Percentiles rank a stretch among this genome's conserved stretches.
Evolutionary conservation across 2,113 vertebrate genomes (phyloP).

Genomic region (Periophthalmodon schlosseri): DNA sequence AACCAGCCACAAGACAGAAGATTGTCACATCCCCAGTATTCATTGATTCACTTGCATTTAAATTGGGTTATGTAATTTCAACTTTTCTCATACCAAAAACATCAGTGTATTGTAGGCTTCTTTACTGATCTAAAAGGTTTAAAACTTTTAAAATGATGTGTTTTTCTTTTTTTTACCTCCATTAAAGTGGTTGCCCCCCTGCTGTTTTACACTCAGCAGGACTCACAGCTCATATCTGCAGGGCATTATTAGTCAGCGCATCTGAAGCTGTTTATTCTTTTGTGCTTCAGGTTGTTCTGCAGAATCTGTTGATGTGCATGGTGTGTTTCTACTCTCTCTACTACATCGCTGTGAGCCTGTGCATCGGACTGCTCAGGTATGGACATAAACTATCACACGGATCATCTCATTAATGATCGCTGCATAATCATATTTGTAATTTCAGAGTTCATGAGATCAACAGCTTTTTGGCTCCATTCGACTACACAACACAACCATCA

Average conservation of each 20-base stretch:
- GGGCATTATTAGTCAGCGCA: not conserved
- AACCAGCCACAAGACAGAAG: no score
- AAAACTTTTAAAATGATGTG: not conserved
- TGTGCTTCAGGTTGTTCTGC: conserved; percentile 71
- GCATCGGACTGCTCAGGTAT: conserved; percentile 79
- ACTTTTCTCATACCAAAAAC: not conserved
- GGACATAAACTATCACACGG: not conserved
- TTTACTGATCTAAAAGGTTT: not conserved
- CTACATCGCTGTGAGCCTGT: conserved; percentile 77
- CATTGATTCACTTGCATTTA: no score
- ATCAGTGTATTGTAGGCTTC: no score
- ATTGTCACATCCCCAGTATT: no score
- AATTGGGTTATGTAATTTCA: not conserved
- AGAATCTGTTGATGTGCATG: conserved; percentile 79
- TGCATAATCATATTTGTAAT: not conserved
- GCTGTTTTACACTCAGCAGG: not conserved
- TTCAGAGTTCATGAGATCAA: conserved; percentile 78
- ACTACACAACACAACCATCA: conserved; percentile 79
- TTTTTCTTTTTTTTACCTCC: not conserved
- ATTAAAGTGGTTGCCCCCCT: not conserved
- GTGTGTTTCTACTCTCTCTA: conserved; percentile 80
- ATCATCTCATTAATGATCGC: not conserved
- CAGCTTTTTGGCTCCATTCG: conserved; percentile 79
- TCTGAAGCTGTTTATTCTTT: not conserved
- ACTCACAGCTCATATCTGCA: not conserved